Evolutionary conservation across 2,888 invertebrate species (phyloP).

Genomic region (Ceraclea dissimilis): DNA sequence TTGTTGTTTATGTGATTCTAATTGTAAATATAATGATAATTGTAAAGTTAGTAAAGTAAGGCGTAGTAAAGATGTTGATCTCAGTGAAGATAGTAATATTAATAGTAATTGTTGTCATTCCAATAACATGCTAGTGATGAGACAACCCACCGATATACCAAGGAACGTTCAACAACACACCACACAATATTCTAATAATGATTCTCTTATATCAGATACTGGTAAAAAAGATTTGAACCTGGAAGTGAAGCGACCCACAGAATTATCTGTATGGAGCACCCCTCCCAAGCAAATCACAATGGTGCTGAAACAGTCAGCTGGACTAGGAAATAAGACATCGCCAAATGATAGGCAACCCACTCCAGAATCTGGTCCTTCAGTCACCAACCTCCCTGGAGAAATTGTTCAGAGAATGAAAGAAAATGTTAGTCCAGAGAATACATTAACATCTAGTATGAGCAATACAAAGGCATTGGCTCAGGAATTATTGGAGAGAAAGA

Average conservation of each 20-base stretch:
- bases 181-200: no score
- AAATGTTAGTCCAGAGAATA: constrained; percentile 57
- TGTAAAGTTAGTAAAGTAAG: not conserved
- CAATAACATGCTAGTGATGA: not conserved
- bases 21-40: not conserved
- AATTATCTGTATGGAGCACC: constrained; percentile 2
- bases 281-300: constrained; percentile 3
- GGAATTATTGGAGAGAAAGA: constrained; percentile 36
- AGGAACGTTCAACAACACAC: no score
- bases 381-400: constrained; percentile 48
- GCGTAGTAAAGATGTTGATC: not conserved
- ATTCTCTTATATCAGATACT: not conserved
- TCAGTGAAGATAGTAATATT: not conserved
- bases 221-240: not conserved
- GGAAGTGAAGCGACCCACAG: constrained; percentile 6
- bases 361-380: constrained; percentile 38
- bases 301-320: constrained; percentile 37
- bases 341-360: constrained; percentile 31
- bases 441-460: constrained; percentile 41
- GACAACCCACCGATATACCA: not conserved
- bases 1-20: not conserved
- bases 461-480: constrained; percentile 38
- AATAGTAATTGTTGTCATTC: not conserved
- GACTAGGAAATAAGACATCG: constrained; percentile 36
- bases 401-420: constrained; percentile 54